phyloP scores from a whole-genome alignment of 2,797 vertebrate genomes.

The Ataeniobius toweri region DNA sequence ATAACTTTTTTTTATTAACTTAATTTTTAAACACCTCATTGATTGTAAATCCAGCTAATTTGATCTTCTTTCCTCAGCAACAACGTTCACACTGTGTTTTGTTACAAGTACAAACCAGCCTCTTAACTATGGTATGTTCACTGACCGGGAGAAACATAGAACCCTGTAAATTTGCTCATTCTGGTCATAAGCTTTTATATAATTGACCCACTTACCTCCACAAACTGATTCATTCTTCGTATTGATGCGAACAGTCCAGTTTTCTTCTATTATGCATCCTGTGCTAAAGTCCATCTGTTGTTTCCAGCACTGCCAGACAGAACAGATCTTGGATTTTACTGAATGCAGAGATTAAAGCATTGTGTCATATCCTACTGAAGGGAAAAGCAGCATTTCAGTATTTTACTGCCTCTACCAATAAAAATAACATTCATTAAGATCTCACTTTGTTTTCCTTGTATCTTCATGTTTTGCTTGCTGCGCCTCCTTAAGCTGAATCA shows the following conservation, averaged over 20 bases:
- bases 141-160: neutral
- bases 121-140: neutral
- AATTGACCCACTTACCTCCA: neutral
- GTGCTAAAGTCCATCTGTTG: too few species aligned
- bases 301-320: too few species aligned
- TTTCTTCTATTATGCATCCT: too few species aligned
- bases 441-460: neutral
- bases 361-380: neutral
- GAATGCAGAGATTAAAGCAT: too few species aligned
- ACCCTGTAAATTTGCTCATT: neutral
- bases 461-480: neutral
- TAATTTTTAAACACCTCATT: neutral
- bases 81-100: neutral
- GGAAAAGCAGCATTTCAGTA: neutral
- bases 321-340: too few species aligned
- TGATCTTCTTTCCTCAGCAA: neutral
- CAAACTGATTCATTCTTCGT: neutral
- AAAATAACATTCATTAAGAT: neutral
- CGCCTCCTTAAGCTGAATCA: constrained; percentile 85
- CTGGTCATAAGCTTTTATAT: neutral
- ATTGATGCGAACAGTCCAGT: neutral
- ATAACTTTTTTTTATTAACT: neutral
- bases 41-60: neutral
- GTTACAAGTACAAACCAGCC: neutral
- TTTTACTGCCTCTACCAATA: neutral